Evolutionary conservation across 2,797 vertebrate species (phyloP), one percentile per base, ranked within the genome.

Genomic region (Bradypus variegatus): DNA sequence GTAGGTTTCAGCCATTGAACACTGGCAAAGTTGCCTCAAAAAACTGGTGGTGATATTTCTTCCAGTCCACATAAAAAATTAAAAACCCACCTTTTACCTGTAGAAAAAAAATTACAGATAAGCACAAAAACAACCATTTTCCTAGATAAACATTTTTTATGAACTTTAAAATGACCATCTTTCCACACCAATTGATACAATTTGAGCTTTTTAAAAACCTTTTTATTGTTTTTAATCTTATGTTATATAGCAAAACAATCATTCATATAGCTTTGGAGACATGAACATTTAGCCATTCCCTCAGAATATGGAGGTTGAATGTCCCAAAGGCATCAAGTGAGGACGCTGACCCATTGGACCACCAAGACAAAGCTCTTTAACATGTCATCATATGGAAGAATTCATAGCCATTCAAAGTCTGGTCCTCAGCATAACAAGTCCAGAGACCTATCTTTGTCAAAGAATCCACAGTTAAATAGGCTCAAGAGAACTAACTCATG

Each of bases 31-130:
- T 25, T 73, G 55, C 33, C 84, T 48, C 91, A 91, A 84, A 94
- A 18, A 29, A 87, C 31, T 76, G 38, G 23, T 72, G 38, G 15
- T 73, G 4, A 19, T 45, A 80, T 73, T 94, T 80, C 85, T 89
- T 93, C 53, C 53, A 83, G 53, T 36, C 36, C 76, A 70, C 16
- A 76, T 62, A 67, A 62, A 69, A 91, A 86, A 15, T 58, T 48
- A 48, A 86, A 87, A 80, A 4, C 18, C 10, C 13, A 60, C 33
- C 29, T 89, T 78, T 94, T 33, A 12, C 90, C 23, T 67, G 1
- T 38, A 2, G 21, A 85, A 92, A 77, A 41, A 93, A 92, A 93
- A 93, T 81, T 86, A 77, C 25, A 95, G 16, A 27, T 80, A 89
- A 90, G 36, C 12, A 53, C 23, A 82, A 81, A 81, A 67, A 19